Evolutionary conservation across 2,888 invertebrate species (phyloP).

Genomic region (Metalampra italica): DNA sequence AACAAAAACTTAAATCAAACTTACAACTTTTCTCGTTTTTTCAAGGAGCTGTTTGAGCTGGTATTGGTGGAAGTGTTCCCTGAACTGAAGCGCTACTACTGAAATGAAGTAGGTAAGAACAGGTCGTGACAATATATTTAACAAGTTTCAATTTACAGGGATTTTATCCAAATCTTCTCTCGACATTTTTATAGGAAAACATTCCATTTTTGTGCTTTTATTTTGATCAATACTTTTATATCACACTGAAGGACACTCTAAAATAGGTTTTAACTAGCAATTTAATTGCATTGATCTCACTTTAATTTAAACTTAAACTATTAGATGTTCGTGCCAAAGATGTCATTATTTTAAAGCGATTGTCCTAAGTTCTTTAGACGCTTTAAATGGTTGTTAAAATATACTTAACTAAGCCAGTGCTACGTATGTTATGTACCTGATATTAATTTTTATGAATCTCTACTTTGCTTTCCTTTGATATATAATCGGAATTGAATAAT

Average conservation of each 20-base stretch:
- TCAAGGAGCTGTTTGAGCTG: conserved; percentile 83
- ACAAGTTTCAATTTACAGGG: conserved; percentile 34
- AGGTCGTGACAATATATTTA: conserved; percentile 38
- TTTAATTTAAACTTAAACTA: conserved; percentile 20
- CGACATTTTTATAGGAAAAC: conserved; percentile 21
- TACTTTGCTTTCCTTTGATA: background rate
- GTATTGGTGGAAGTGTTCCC: conserved; percentile 84
- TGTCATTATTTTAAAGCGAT: conserved; percentile 17
- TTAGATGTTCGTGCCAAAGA: conserved; percentile 38
- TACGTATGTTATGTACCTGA: conserved; percentile 1
- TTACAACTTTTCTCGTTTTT: conserved; percentile 15
- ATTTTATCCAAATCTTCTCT: conserved; percentile 26
- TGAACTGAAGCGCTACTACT: conserved; percentile 80
- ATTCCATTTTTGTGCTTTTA: conserved; percentile 30
- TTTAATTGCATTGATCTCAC: conserved; percentile 31
- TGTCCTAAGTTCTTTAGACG: background rate
- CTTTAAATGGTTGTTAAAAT: background rate
- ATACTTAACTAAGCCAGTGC: background rate
- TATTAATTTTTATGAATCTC: background rate
- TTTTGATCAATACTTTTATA: background rate
- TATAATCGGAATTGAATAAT: background rate
- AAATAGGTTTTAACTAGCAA: conserved; percentile 12
- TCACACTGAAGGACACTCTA: background rate
- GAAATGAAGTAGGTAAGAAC: conserved; percentile 27
- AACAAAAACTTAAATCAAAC: no score